These are phyloP conservation scores for Ips nitidus DNA, from an alignment of 1,140 invertebrate genomes.

Conservation along the genomic window DNA sequence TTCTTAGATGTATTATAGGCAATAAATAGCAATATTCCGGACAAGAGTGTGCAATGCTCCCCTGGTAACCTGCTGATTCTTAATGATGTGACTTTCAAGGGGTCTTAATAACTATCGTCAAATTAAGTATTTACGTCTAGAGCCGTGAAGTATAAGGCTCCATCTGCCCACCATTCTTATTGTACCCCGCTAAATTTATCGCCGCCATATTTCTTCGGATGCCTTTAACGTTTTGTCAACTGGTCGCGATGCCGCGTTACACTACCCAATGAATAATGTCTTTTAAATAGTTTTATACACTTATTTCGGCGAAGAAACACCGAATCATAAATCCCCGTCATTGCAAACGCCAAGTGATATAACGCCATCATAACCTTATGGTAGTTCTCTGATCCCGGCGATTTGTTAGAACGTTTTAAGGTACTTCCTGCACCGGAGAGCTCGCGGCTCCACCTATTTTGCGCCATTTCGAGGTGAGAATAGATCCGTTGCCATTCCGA, in stretches of 20 bases:
- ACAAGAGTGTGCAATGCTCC: constrained; percentile 3
- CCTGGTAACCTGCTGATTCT: constrained; percentile 25
- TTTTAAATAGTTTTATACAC: constrained; percentile 32
- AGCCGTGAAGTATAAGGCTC: constrained; percentile 10
- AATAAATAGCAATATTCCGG: constrained; percentile 12
- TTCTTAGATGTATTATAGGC: no score
- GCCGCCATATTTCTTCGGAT: constrained; percentile 30
- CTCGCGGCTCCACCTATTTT: neutral
- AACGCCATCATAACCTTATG: neutral
- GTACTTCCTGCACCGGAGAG: neutral
- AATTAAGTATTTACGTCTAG: constrained; percentile 26
- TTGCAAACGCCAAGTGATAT: neutral
- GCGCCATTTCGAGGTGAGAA: constrained; percentile 1
- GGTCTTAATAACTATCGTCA: constrained; percentile 26
- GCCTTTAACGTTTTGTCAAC: constrained; percentile 33
- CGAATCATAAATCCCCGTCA: constrained; percentile 18
- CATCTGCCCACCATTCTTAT: constrained; percentile 24
- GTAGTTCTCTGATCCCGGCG: constrained; percentile 5
- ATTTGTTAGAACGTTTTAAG: constrained; percentile 7
- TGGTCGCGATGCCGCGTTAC: constrained; percentile 23
- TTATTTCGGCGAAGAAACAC: constrained; percentile 11
- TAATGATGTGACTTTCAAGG: constrained; percentile 19
- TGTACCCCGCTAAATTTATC: constrained; percentile 27
- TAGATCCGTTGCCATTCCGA: neutral
- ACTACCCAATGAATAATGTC: constrained; percentile 26